phyloP scores from a whole-genome alignment of 2,113 vertebrate species.

The Colossoma macropomum region DNA sequence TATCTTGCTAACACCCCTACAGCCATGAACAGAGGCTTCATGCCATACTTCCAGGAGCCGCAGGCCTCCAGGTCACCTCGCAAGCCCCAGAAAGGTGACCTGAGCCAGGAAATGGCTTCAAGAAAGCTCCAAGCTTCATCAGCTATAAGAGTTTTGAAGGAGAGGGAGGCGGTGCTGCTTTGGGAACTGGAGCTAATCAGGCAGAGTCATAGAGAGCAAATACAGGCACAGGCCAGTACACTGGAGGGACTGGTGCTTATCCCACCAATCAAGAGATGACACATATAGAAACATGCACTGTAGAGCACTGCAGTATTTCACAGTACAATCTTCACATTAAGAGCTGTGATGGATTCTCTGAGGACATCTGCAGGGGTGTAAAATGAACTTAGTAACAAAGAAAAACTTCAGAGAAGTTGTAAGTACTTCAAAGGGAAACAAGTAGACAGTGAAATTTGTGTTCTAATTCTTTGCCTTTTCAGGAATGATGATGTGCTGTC shows the following conservation, averaged over 20 bases:
- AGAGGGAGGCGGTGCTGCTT: constrained; percentile 44
- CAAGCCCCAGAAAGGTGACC: background rate
- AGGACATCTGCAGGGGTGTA: too few relatives aligned
- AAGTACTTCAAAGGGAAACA: too few relatives aligned
- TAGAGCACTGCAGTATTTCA: background rate
- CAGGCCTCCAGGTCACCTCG: constrained; percentile 16
- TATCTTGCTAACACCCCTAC: constrained; percentile 19
- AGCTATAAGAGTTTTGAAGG: constrained; percentile 43
- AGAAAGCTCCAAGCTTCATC: constrained; percentile 44
- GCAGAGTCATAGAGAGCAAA: constrained; percentile 38
- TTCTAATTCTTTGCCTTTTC: too few relatives aligned
- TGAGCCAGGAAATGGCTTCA: background rate
- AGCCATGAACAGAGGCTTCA: constrained; percentile 22
- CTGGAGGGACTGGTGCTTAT: constrained; percentile 57
- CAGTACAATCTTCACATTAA: background rate
- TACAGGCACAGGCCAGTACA: constrained; percentile 42
- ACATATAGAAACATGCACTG: background rate
- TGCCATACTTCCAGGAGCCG: constrained; percentile 38
- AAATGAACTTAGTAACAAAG: too few relatives aligned
- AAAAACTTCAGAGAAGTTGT: too few relatives aligned
- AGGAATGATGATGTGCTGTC: too few relatives aligned
- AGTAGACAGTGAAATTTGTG: too few relatives aligned
- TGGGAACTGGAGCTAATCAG: constrained; percentile 49
- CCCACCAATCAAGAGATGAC: constrained; percentile 53
- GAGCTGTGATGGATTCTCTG: too few relatives aligned